Conservation (phyloP, 2,113 vertebrate species). For the Saccopteryx bilineata region DNA sequence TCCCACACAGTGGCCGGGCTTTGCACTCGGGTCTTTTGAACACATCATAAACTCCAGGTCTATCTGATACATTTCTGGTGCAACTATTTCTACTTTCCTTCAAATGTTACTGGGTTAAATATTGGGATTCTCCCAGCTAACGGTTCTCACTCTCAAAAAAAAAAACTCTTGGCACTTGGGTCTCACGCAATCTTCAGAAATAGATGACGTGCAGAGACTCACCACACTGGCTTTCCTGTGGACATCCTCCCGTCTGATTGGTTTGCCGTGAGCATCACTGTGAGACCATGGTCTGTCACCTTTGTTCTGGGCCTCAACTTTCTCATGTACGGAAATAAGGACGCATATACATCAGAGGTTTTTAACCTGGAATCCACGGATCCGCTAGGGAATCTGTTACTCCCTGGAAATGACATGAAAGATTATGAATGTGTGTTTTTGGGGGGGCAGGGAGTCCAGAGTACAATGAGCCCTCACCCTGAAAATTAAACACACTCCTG, state of each 20-base stretch:
- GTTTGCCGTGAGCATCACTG: accelerated
- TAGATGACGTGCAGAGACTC: neutral
- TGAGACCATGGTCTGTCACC: neutral
- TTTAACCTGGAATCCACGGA: neutral
- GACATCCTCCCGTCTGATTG: neutral
- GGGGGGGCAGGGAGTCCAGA: neutral
- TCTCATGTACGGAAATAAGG: neutral
- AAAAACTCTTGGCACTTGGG: neutral
- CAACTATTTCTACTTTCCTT: neutral
- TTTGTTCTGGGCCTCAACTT: neutral
- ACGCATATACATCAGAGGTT: neutral
- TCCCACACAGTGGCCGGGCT: neutral
- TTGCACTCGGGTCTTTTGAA: neutral
- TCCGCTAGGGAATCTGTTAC: neutral
- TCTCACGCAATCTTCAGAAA: neutral
- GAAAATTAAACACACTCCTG: neutral
- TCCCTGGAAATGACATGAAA: neutral
- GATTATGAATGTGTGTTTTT: neutral
- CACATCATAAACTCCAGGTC: neutral
- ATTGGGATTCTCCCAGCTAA: neutral
- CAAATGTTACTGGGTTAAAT: neutral
- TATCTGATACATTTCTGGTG: neutral
- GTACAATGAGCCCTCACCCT: neutral
- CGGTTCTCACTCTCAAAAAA: neutral
- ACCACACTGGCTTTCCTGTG: accelerated